Conservation (phyloP, 1,140 invertebrate species). For the Agrilus planipennis region DNA sequence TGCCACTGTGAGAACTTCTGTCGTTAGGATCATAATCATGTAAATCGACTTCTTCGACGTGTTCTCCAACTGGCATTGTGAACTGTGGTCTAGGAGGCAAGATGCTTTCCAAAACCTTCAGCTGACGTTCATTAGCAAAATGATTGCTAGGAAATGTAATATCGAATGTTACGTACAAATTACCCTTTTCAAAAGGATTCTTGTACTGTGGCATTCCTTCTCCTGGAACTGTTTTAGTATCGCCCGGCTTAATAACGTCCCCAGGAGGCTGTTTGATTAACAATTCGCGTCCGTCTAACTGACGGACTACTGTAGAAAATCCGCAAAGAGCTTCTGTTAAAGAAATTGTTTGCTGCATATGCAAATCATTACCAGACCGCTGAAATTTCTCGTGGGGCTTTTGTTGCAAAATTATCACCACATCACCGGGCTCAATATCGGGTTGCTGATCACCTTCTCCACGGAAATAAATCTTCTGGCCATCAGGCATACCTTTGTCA, state of each 20-base stretch:
- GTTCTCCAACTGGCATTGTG: conserved; percentile 54
- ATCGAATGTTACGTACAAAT: conserved; percentile 77
- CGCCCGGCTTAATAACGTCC: conserved; percentile 64
- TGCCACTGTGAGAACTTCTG: conserved; percentile 31
- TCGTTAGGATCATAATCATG: conserved; percentile 56
- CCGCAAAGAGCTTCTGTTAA: conserved; percentile 87
- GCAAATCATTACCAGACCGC: conserved; percentile 61
- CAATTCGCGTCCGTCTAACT: conserved; percentile 73
- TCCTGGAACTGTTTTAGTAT: conserved; percentile 63
- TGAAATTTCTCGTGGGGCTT: conserved; percentile 67
- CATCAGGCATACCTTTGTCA: conserved; percentile 76
- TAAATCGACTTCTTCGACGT: conserved; percentile 75
- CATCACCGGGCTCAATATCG: conserved; percentile 71
- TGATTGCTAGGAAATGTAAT: conserved; percentile 74
- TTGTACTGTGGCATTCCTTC: conserved; percentile 87
- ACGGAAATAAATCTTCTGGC: conserved; percentile 73
- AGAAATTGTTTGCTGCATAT: conserved; percentile 59
- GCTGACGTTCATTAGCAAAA: conserved; percentile 55
- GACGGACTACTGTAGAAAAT: conserved; percentile 67
- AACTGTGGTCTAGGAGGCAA: conserved; percentile 54
- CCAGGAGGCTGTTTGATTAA: conserved; percentile 61
- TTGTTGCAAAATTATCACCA: conserved; percentile 80
- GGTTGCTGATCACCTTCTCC: conserved; percentile 87
- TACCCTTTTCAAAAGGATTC: conserved; percentile 73
- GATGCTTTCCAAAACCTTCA: conserved; percentile 39